These are phyloP conservation scores for Hyles vespertilio DNA, from an alignment of 1,140 invertebrate species.

Conservation along the genomic window DNA sequence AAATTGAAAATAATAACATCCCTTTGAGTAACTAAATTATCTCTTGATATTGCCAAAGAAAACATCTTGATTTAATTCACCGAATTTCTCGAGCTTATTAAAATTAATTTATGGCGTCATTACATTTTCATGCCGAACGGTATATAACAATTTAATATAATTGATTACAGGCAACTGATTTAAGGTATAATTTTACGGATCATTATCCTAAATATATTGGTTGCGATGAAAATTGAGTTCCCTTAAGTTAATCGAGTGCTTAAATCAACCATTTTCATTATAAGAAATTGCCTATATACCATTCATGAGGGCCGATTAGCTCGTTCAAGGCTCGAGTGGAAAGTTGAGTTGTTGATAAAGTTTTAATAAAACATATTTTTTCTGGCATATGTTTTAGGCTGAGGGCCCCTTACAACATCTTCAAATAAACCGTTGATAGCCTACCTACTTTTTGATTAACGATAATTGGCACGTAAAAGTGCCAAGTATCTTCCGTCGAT, in stretches of 20 bases:
- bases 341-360: no score
- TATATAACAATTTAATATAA: slow-evolving; percentile 3
- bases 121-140: neutral
- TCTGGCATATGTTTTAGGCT: no score
- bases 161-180: slow-evolving; percentile 6
- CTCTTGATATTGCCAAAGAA: neutral
- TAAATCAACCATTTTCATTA: slow-evolving; percentile 5
- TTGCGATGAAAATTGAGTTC: slow-evolving; percentile 1
- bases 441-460: no score
- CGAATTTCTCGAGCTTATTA: slow-evolving; percentile 1
- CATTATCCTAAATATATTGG: slow-evolving; percentile 6
- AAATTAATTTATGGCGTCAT: neutral
- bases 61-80: neutral
- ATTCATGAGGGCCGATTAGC: neutral
- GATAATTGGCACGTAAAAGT: no score
- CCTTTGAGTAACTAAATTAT: no score
- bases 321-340: no score
- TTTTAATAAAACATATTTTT: no score
- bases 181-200: slow-evolving; percentile 5
- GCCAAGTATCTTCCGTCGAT: no score
- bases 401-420: no score
- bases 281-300: neutral
- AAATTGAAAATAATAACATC: no score
- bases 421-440: no score
- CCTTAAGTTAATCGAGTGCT: neutral